Evolutionary conservation across 2,113 vertebrate species (phyloP).

Genomic region (Oostethus manadensis): DNA sequence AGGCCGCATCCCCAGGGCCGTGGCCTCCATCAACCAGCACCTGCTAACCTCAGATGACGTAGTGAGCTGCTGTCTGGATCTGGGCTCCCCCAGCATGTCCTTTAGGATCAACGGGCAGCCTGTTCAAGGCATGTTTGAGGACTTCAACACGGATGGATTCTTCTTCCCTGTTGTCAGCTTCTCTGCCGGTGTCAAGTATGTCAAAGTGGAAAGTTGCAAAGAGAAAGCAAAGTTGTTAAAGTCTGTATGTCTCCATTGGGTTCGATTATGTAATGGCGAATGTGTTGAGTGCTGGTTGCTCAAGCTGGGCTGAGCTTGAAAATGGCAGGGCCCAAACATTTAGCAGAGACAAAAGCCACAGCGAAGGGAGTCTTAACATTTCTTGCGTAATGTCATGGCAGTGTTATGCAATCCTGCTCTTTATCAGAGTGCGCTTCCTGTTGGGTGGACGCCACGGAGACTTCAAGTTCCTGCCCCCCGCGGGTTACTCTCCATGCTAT

Average conservation of each 20-base stretch:
- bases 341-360: not conserved
- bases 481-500: constrained; percentile 92
- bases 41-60: constrained; percentile 90
- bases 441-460: constrained; percentile 94
- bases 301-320: not conserved
- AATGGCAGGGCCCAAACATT: not conserved
- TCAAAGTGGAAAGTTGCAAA: not conserved
- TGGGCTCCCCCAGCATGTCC: constrained; percentile 92
- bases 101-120: constrained; percentile 97
- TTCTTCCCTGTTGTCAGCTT: constrained; percentile 97
- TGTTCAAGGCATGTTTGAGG: constrained; percentile 98
- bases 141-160: constrained; percentile 90
- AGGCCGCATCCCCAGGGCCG: constrained; percentile 89
- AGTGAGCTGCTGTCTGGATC: constrained; percentile 94
- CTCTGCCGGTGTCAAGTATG: constrained; percentile 95
- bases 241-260: not conserved
- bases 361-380: not conserved
- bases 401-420: constrained; percentile 5
- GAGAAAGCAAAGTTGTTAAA: not conserved
- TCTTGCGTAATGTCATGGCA: not conserved
- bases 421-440: constrained; percentile 87
- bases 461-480: constrained; percentile 93
- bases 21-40: constrained; percentile 94
- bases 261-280: not conserved
- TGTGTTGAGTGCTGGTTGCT: not conserved